Conservation (phyloP, 2,888 invertebrate species). For the Hyposoter didymator region DNA sequence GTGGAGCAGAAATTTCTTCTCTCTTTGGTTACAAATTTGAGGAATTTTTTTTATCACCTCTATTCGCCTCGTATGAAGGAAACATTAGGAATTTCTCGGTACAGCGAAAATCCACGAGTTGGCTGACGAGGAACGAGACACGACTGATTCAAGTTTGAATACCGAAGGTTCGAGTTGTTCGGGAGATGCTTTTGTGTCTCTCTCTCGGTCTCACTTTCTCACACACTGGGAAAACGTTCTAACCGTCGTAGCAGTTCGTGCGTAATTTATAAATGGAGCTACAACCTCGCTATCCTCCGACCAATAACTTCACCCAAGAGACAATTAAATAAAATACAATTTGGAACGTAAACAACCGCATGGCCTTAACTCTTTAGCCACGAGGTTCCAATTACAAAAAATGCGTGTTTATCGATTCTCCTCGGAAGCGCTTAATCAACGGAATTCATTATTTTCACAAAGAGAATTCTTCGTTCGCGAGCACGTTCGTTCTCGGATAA, state of each 20-base stretch:
- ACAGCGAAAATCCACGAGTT: conserved; percentile 43
- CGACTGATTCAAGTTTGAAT: conserved; percentile 65
- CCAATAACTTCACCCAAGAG: conserved; percentile 35
- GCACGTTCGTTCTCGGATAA: background rate
- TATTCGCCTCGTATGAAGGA: background rate
- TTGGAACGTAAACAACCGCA: conserved; percentile 18
- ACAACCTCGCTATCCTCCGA: conserved; percentile 61
- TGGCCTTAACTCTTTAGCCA: conserved; percentile 29
- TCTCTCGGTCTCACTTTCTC: conserved; percentile 37
- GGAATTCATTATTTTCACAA: conserved; percentile 35
- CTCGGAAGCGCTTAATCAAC: conserved; percentile 1
- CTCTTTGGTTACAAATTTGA: background rate
- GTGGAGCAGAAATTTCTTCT: background rate
- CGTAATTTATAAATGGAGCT: conserved; percentile 77
- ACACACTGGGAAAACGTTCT: conserved; percentile 41
- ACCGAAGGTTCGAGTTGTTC: conserved; percentile 51
- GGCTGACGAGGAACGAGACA: conserved; percentile 60
- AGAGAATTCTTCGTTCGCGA: background rate
- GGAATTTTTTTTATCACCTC: background rate
- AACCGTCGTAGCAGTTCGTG: conserved; percentile 41
- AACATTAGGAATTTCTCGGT: background rate
- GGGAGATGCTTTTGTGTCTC: conserved; percentile 48
- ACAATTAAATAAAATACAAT: conserved; percentile 59
- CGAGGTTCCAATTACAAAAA: conserved; percentile 47
- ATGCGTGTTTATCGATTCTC: conserved; percentile 9